Conservation (phyloP, 2,888 invertebrate genomes). For the Trachelus tabidus region DNA sequence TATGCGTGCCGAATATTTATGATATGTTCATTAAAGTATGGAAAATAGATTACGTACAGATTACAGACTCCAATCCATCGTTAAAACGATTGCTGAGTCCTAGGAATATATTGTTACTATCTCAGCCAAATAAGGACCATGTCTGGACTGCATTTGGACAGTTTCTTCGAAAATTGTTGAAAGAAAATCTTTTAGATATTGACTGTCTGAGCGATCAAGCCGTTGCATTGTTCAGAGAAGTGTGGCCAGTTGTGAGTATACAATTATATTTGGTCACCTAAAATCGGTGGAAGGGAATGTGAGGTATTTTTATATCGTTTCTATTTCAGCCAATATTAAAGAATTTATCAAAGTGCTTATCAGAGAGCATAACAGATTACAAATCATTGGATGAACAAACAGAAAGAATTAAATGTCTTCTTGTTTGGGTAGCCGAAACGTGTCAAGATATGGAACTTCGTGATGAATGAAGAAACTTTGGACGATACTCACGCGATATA, state of each 20-base stretch:
- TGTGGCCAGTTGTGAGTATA: constrained; percentile 72
- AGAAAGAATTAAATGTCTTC: constrained; percentile 50
- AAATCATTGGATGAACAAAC: constrained; percentile 46
- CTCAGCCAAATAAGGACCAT: constrained; percentile 36
- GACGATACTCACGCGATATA: neutral
- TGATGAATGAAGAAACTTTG: constrained; percentile 21
- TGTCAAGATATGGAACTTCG: constrained; percentile 51
- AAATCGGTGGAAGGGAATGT: neutral
- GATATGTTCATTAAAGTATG: constrained; percentile 52
- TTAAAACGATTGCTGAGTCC: constrained; percentile 53
- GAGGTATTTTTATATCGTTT: neutral
- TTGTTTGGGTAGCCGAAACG: constrained; percentile 57
- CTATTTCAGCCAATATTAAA: constrained; percentile 45
- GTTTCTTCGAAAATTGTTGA: constrained; percentile 66
- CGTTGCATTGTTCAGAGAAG: constrained; percentile 74
- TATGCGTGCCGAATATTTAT: constrained; percentile 46
- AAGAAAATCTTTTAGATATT: constrained; percentile 70
- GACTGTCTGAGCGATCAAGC: constrained; percentile 76
- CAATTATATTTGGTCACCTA: neutral
- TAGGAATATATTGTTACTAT: constrained; percentile 55
- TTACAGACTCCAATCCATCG: constrained; percentile 39
- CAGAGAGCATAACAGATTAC: constrained; percentile 48
- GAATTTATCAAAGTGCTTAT: constrained; percentile 54
- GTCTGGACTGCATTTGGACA: constrained; percentile 49
- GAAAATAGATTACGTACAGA: constrained; percentile 42